phyloP scores from a whole-genome alignment of 2,113 vertebrate genomes.

The Paralichthys olivaceus region DNA sequence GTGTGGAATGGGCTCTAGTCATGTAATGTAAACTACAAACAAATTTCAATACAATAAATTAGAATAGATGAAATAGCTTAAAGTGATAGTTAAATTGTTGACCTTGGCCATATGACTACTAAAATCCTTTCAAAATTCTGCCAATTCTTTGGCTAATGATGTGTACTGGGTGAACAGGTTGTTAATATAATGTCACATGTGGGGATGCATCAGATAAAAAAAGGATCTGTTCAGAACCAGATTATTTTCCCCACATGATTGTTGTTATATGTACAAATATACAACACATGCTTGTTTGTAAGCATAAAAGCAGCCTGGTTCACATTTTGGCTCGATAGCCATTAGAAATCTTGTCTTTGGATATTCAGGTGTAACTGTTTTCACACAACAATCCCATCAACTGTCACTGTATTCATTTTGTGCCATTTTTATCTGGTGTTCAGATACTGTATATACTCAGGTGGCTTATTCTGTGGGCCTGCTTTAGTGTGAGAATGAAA shows the following conservation, averaged over 20 bases:
- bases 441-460: constrained; percentile 46
- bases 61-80: too few species aligned
- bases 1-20: too few species aligned
- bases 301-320: constrained; percentile 30
- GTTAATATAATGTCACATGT: neutral
- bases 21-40: too few species aligned
- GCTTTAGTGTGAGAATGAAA: constrained; percentile 74
- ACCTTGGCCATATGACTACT: too few species aligned
- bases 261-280: constrained; percentile 8
- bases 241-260: neutral
- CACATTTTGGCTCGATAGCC: constrained; percentile 31
- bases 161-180: too few species aligned
- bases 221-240: neutral
- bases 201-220: neutral
- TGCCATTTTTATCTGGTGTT: constrained; percentile 34
- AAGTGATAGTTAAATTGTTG: too few species aligned
- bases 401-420: constrained; percentile 50
- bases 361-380: constrained; percentile 44
- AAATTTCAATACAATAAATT: too few species aligned
- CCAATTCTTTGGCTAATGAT: too few species aligned
- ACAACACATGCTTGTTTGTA: constrained; percentile 25
- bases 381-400: constrained; percentile 44
- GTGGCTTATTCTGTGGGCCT: constrained; percentile 48
- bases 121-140: too few species aligned
- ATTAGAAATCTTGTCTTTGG: constrained; percentile 22